These are phyloP conservation scores for Drosophila fulvimacula DNA, from an alignment of 2,888 invertebrate species.

Conservation along the genomic window DNA sequence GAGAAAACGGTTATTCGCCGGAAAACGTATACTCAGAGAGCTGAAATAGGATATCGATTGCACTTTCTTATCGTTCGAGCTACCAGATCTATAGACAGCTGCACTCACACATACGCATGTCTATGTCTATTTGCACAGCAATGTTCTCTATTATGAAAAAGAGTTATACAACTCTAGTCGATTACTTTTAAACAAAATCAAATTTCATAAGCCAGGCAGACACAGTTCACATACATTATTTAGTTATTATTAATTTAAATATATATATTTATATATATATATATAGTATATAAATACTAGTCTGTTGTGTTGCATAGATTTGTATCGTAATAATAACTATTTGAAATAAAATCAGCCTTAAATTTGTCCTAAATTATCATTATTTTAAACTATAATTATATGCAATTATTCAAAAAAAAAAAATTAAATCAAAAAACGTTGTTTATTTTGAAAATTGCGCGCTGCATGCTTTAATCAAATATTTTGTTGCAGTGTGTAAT, in stretches of 20 bases:
- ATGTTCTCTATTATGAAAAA: too few relatives aligned
- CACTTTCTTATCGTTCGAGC: slow-evolving; percentile 3
- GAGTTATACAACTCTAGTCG: neutral
- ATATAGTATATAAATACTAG: neutral
- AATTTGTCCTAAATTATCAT: neutral
- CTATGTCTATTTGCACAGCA: neutral
- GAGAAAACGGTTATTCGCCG: slow-evolving; percentile 3
- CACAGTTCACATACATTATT: neutral
- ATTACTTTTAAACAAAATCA: neutral
- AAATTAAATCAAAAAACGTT: neutral
- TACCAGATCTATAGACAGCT: slow-evolving; percentile 5
- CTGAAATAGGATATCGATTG: neutral
- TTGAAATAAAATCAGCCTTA: fast-evolving
- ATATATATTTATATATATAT: neutral
- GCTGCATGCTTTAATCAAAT: neutral
- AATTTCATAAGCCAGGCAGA: neutral
- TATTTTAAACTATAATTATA: neutral
- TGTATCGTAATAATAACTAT: neutral
- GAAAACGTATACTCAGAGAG: neutral
- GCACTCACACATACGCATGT: neutral
- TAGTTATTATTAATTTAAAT: neutral
- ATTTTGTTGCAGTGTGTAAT: slow-evolving; percentile 31
- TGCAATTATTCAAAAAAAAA: too few relatives aligned
- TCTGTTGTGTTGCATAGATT: neutral
- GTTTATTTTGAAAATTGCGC: neutral